Percentiles rank a stretch among this genome's conserved stretches.
Conservation (phyloP, 2,113 vertebrate species). For the Meriones unguiculatus region DNA sequence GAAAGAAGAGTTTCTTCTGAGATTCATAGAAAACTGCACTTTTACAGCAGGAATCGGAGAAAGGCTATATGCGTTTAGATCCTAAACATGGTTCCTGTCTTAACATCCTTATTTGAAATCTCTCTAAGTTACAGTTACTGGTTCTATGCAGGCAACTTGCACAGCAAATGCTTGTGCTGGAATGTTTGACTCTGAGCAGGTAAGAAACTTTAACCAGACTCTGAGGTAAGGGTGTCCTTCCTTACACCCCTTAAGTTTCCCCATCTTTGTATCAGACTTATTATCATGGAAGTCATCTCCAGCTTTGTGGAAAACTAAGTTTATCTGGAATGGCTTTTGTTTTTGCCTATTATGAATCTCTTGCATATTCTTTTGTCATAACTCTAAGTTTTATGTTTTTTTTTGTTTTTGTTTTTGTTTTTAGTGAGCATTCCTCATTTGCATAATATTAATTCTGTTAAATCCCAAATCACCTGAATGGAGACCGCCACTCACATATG, state of each 20-base stretch:
- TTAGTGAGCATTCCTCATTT: not conserved
- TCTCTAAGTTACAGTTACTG: not conserved
- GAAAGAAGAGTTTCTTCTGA: too few species aligned
- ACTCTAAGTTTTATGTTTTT: not conserved
- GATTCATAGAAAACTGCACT: not conserved
- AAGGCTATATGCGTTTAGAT: too few species aligned
- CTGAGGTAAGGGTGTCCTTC: too few species aligned
- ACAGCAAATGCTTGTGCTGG: not conserved
- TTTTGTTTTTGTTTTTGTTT: too few species aligned
- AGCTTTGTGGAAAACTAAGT: not conserved
- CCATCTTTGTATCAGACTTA: not conserved
- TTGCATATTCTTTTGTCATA: not conserved
- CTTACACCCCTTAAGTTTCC: too few species aligned
- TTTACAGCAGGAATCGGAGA: not conserved
- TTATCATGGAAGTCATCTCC: not conserved
- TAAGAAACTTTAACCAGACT: not conserved
- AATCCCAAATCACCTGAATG: too few species aligned
- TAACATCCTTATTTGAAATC: not conserved
- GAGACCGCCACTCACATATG: too few species aligned
- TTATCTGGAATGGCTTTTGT: not conserved
- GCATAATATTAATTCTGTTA: not conserved
- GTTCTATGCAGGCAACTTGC: not conserved
- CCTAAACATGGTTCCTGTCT: too few species aligned
- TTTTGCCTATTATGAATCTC: not conserved
- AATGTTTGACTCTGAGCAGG: not conserved